These are phyloP conservation scores for Fissipunctia ypsillon DNA, from an alignment of 2,888 invertebrate genomes.

Conservation along the genomic window DNA sequence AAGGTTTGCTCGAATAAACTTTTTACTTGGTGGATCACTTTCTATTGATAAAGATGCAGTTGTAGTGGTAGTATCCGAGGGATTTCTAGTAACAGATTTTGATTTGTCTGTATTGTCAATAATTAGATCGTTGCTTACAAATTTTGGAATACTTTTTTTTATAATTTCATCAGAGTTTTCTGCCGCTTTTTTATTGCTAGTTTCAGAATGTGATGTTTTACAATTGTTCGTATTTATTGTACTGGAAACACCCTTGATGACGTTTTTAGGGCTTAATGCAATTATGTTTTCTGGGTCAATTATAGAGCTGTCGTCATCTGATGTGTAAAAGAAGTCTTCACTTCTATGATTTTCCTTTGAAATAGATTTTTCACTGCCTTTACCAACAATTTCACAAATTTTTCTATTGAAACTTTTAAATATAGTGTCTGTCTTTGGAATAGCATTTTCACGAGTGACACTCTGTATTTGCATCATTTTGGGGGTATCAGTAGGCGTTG, in stretches of 20 bases:
- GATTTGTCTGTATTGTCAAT: neutral
- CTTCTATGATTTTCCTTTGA: neutral
- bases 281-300: neutral
- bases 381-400: slow-evolving; percentile 46
- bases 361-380: slow-evolving; percentile 21
- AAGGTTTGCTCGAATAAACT: neutral
- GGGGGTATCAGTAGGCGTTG: neutral
- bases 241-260: neutral
- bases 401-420: slow-evolving; percentile 33
- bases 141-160: neutral
- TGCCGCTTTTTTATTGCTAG: neutral
- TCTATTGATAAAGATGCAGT: neutral
- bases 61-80: neutral
- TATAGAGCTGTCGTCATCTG: neutral
- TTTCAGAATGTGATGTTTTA: slow-evolving; percentile 1
- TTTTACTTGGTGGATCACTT: neutral
- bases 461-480: neutral
- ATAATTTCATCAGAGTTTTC: slow-evolving; percentile 2
- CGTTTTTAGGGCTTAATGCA: neutral
- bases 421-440: slow-evolving; percentile 29
- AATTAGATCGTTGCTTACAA: neutral
- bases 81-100: neutral
- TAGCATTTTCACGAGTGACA: neutral
- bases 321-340: neutral
- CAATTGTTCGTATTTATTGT: neutral